Evolutionary conservation across 2,797 vertebrate species (phyloP).

Genomic region (Micromesistius poutassou): DNA sequence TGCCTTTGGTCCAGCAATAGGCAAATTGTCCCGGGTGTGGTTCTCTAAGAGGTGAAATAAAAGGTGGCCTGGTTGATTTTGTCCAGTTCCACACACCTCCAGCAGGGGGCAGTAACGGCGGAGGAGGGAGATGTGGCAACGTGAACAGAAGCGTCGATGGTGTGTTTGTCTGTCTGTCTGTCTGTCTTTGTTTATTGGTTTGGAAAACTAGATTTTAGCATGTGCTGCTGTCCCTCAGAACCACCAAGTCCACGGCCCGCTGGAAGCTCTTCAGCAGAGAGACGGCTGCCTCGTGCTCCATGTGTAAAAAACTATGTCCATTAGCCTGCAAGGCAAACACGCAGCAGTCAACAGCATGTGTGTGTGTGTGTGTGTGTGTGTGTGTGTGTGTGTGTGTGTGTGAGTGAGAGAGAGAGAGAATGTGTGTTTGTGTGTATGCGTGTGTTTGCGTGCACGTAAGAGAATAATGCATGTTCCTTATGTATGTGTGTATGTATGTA

Average conservation of each 20-base stretch:
- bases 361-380: conserved; percentile 52
- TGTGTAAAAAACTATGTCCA: conserved; percentile 99
- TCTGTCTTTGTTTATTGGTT: conserved; percentile 41
- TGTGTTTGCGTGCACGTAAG: neutral
- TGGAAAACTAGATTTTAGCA: conserved; percentile 56
- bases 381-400: conserved; percentile 21
- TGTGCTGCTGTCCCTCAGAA: conserved; percentile 97
- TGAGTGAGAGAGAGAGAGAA: too few species aligned
- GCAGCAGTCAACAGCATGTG: conserved; percentile 69
- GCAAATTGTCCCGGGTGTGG: conserved; percentile 79
- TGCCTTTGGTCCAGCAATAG: conserved; percentile 99
- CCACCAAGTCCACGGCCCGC: conserved; percentile 97
- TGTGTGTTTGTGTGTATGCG: neutral
- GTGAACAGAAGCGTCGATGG: conserved; percentile 56
- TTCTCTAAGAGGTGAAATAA: conserved; percentile 39
- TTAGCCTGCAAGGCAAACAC: conserved; percentile 89
- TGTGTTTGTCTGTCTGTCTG: conserved; percentile 29
- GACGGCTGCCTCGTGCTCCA: conserved; percentile 98
- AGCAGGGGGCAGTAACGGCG: conserved; percentile 45
- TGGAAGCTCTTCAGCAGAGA: conserved; percentile 99
- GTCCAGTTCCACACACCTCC: conserved; percentile 60
- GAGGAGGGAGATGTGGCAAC: conserved; percentile 53
- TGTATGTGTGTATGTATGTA: conserved; percentile 2
- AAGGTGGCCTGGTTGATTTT: conserved; percentile 56
- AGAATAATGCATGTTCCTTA: too few species aligned